Evolutionary conservation across 2,888 invertebrate species (phyloP).

Genomic region (Disparrhopalites patrizii): DNA sequence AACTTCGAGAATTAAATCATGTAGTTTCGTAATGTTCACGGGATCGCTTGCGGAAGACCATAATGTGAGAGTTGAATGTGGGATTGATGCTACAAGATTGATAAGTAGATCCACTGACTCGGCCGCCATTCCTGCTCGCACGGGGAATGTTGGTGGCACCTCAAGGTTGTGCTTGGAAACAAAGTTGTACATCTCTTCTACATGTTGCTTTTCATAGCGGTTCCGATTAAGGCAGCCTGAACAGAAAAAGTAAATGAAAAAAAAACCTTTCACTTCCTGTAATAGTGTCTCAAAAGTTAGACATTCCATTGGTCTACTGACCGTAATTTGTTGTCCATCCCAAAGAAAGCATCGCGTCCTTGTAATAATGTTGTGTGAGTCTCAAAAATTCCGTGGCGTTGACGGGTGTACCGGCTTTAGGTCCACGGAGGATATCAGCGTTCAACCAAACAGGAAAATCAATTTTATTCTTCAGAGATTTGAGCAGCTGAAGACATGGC

Average conservation of each 20-base stretch:
- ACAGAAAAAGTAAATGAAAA: too few relatives aligned
- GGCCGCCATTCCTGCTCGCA: slow-evolving; percentile 66
- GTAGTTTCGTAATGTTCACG: slow-evolving; percentile 64
- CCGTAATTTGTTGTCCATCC: slow-evolving; percentile 76
- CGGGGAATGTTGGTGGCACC: slow-evolving; percentile 67
- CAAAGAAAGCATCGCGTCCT: slow-evolving; percentile 67
- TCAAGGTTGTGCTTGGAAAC: slow-evolving; percentile 46
- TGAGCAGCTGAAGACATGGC: slow-evolving; percentile 50
- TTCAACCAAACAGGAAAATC: slow-evolving; percentile 76
- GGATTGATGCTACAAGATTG: background rate
- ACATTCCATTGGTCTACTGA: slow-evolving; percentile 32
- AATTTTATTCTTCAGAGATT: slow-evolving; percentile 3
- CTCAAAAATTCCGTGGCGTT: slow-evolving; percentile 63
- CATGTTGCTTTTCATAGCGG: too few relatives aligned
- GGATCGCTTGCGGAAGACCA: slow-evolving; percentile 69
- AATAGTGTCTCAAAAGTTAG: background rate
- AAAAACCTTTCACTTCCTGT: background rate
- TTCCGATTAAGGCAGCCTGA: too few relatives aligned
- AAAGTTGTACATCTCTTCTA: too few relatives aligned
- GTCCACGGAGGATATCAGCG: slow-evolving; percentile 78
- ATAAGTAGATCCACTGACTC: slow-evolving; percentile 61
- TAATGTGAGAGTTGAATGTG: slow-evolving; percentile 65
- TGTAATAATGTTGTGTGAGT: slow-evolving; percentile 58
- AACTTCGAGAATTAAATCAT: slow-evolving; percentile 62
- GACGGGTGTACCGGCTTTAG: slow-evolving; percentile 62